These are phyloP conservation scores for Icerya purchasi DNA, from an alignment of 2,888 invertebrate species.

Conservation along the genomic window DNA sequence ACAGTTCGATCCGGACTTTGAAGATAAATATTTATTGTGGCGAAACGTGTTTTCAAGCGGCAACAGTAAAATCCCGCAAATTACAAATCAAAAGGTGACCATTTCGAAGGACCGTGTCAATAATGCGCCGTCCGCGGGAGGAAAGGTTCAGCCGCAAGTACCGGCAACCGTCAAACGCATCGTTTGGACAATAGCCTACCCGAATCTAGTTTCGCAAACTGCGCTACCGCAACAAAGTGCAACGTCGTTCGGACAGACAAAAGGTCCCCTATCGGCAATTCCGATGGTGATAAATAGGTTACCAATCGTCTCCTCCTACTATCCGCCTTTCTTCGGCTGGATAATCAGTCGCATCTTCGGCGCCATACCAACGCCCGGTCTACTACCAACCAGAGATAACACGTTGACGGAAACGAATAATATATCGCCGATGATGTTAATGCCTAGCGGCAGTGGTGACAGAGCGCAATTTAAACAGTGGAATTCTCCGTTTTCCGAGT, in stretches of 20 bases:
- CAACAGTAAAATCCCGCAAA: too few species aligned
- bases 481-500: constrained; percentile 31
- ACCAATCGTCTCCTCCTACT: not conserved
- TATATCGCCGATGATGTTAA: not conserved
- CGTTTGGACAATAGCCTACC: not conserved
- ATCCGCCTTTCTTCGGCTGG: not conserved
- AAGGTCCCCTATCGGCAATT: not conserved
- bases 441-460: too few species aligned
- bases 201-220: not conserved
- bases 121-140: too few species aligned
- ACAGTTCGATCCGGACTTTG: too few species aligned
- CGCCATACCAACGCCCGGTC: not conserved
- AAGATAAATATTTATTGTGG: too few species aligned
- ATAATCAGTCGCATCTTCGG: not conserved
- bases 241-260: too few species aligned
- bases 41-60: too few species aligned
- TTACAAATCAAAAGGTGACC: too few species aligned
- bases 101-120: too few species aligned
- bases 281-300: not conserved
- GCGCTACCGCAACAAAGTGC: not conserved
- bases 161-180: not conserved
- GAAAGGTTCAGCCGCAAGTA: too few species aligned
- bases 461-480: constrained; percentile 11
- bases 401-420: not conserved
- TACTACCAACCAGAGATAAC: not conserved